phyloP scores from a whole-genome alignment of 2,888 invertebrate species.

The Epinotia bilunana region DNA sequence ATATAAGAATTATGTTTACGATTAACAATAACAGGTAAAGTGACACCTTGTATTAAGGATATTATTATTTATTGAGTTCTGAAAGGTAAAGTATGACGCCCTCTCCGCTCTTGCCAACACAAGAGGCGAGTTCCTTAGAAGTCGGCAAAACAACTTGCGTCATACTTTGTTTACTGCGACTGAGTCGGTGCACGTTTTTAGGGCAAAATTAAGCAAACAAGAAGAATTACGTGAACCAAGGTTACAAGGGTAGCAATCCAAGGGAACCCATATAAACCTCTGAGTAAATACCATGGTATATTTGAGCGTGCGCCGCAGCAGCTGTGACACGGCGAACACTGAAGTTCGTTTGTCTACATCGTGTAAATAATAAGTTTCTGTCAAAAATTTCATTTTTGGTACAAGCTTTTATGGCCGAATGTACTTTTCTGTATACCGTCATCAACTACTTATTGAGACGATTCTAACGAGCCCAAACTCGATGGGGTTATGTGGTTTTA shows the following conservation, averaged over 20 bases:
- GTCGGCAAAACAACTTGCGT: conserved; percentile 78
- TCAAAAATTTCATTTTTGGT: too few relatives aligned
- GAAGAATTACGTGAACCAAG: conserved; percentile 14
- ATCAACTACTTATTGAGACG: too few relatives aligned
- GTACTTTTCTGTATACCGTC: too few relatives aligned
- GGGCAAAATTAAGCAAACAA: conserved; percentile 38
- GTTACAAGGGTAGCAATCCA: conserved; percentile 11
- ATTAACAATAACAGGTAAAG: background rate
- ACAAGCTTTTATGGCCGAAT: too few relatives aligned
- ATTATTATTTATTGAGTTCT: conserved; percentile 20
- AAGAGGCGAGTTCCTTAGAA: conserved; percentile 68
- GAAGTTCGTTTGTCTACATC: too few relatives aligned
- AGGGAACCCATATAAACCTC: conserved; percentile 5
- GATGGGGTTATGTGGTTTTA: too few relatives aligned
- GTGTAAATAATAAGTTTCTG: too few relatives aligned
- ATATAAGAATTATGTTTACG: background rate
- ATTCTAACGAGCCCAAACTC: too few relatives aligned
- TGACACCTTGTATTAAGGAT: background rate
- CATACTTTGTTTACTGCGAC: conserved; percentile 51
- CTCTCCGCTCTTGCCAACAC: conserved; percentile 76
- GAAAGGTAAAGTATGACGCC: conserved; percentile 54
- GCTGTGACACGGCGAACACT: too few relatives aligned
- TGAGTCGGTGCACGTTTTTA: conserved; percentile 30
- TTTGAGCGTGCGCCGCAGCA: too few relatives aligned
- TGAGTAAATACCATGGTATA: background rate